These are phyloP conservation scores for Dasyurus viverrinus DNA, from an alignment of 2,113 vertebrate species.

Conservation along the genomic window DNA sequence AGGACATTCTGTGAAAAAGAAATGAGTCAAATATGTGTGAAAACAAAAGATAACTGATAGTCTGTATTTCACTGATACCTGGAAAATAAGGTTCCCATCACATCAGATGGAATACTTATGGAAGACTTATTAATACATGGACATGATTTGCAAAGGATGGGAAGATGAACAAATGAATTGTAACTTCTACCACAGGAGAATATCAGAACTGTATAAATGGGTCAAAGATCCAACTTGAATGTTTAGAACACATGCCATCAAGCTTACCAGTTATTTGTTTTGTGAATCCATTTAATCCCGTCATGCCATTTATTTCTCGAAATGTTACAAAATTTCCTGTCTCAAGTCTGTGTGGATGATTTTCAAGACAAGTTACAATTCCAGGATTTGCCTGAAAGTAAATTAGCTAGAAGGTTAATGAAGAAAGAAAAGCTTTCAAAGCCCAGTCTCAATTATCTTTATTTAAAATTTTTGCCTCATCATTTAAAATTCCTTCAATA, in stretches of 20 bases:
- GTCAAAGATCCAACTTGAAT: background rate
- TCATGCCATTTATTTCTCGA: slow-evolving; percentile 96
- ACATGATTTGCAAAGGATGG: background rate
- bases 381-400: slow-evolving; percentile 89
- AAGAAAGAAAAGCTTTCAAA: slow-evolving; percentile 17
- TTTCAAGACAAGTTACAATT: slow-evolving; percentile 96
- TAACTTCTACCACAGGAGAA: background rate
- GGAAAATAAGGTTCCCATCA: background rate
- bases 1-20: background rate
- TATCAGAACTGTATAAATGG: background rate
- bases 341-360: slow-evolving; percentile 94
- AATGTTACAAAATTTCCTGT: slow-evolving; percentile 94
- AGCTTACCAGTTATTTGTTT: slow-evolving; percentile 92
- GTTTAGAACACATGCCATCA: background rate
- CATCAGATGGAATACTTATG: background rate
- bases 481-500: background rate
- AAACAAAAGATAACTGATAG: background rate
- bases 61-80: background rate
- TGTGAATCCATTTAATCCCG: slow-evolving; percentile 89
- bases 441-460: slow-evolving; percentile 25
- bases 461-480: background rate
- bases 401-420: slow-evolving; percentile 30
- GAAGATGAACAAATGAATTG: background rate
- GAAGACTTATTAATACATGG: too few relatives aligned
- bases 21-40: background rate